Evolutionary conservation across 2,113 vertebrate species (phyloP), one percentile per base, ranked within the genome.

Genomic region (Microcebus griseorufus): DNA sequence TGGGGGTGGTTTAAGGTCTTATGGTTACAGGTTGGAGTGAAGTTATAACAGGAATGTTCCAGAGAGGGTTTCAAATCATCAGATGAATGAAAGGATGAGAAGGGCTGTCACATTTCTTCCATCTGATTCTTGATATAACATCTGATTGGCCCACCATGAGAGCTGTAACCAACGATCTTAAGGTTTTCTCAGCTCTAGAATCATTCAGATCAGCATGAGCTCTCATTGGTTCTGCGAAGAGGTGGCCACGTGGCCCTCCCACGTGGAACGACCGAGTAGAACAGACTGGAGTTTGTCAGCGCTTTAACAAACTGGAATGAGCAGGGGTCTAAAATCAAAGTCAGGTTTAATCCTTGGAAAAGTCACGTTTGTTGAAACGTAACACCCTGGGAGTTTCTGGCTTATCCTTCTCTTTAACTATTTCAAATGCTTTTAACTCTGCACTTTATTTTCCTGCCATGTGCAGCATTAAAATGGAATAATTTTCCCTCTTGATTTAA

Each of bases 231-330:
- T 79, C 34, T 53, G 62, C 7, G 5, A 10, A 3, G 29, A 48
- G 34, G 37, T 13, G n/a, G 32, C 11, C 39, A 95, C 9, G 14
- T 42, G 76, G 82, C 39, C 65, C 39, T 69, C 39, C 37, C 20
- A 0, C 17, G 45, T 42, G 73, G 42, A 92, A 53, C 2, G 13
- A 45, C 69, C 1, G 34, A 96, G 69, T 18, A 4, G 3, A 42
- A 84, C 16, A 29, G 14, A 5, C 62, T n/a, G 7, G 76, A 88
- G 65, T 76, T 62, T 81, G 39, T 88, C 65, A 96, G 94, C 73
- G 60, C 22, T 70, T 97, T 88, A 89, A 70, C 93, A 93, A 80
- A 93, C 39, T 85, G 72, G 60, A 88, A 95, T 73, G 93, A 92
- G 70, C 67, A 84, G 34, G 17, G 34, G 34, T 78, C 89, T 84